A percentile compares a stretch with the other conserved stretches of the same genome.
These are phyloP conservation scores for Philaethria dido DNA, from an alignment of 2,888 invertebrate genomes.

Conservation along the genomic window DNA sequence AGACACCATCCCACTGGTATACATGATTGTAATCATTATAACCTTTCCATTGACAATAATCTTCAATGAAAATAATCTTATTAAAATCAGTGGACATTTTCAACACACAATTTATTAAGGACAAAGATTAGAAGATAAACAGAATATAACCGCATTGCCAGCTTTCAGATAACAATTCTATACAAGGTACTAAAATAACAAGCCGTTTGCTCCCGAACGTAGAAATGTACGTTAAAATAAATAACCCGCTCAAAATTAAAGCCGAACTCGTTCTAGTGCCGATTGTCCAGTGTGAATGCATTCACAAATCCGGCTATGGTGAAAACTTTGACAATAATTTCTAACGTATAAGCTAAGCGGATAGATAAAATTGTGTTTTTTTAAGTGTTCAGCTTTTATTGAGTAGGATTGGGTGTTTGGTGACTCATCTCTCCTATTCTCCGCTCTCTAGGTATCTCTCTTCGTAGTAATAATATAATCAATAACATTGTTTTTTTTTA, in stretches of 20 bases:
- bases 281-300: conserved; percentile 36
- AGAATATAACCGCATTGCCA: conserved; percentile 23
- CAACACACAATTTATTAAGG: not conserved
- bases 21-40: too few relatives aligned
- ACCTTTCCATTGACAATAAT: too few relatives aligned
- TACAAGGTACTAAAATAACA: conserved; percentile 30
- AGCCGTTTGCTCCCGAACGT: conserved; percentile 27
- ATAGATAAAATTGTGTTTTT: not conserved
- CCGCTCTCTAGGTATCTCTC: too few relatives aligned
- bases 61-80: not conserved
- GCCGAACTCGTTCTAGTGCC: conserved; percentile 28
- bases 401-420: too few relatives aligned
- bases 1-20: too few relatives aligned
- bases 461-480: too few relatives aligned
- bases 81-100: not conserved
- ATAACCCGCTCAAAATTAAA: conserved; percentile 35
- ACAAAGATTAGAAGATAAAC: conserved; percentile 22
- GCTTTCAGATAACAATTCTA: conserved; percentile 27
- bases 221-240: conserved; percentile 34
- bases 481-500: not conserved
- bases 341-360: conserved; percentile 2
- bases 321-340: conserved; percentile 30
- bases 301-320: conserved; percentile 38
- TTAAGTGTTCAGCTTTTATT: too few relatives aligned
- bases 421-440: too few relatives aligned